phyloP scores from a whole-genome alignment of 2,888 invertebrate species.

The Melieria picta region DNA sequence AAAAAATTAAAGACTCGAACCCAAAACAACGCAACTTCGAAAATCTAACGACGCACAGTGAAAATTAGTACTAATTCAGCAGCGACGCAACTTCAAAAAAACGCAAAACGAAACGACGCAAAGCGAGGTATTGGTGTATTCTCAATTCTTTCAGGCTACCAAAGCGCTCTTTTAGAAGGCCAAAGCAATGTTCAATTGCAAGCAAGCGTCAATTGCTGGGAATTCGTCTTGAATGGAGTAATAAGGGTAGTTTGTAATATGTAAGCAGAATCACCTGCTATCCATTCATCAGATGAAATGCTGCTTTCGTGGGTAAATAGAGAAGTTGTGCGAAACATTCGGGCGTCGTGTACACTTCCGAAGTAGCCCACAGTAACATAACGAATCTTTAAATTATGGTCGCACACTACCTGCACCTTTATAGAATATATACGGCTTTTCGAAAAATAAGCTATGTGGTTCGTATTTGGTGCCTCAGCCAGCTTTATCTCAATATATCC shows the following conservation, averaged over 20 bases:
- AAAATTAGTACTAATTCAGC: too few species aligned
- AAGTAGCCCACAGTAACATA: too few species aligned
- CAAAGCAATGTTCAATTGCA: too few species aligned
- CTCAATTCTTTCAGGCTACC: slow-evolving; percentile 24
- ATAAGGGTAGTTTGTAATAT: slow-evolving; percentile 15
- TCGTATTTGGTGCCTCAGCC: slow-evolving; percentile 1
- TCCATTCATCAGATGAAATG: slow-evolving; percentile 23
- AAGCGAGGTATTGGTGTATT: too few species aligned
- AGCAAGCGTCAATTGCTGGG: neutral
- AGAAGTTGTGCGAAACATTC: slow-evolving; percentile 15
- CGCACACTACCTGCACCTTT: too few species aligned
- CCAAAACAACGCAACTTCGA: too few species aligned
- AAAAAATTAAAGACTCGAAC: too few species aligned
- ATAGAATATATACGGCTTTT: slow-evolving; percentile 1
- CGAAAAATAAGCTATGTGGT: slow-evolving; percentile 4
- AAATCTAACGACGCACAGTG: too few species aligned
- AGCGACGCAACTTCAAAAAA: too few species aligned
- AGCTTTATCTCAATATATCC: slow-evolving; percentile 7
- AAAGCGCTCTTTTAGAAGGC: too few species aligned
- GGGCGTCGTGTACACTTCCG: slow-evolving; percentile 33
- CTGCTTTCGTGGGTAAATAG: neutral
- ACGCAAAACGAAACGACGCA: too few species aligned
- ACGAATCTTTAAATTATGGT: too few species aligned
- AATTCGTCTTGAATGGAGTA: slow-evolving; percentile 21
- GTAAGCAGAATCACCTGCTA: slow-evolving; percentile 34